Evolutionary conservation across 2,797 vertebrate species (phyloP).

Genomic region (Chiloscyllium punctatum): DNA sequence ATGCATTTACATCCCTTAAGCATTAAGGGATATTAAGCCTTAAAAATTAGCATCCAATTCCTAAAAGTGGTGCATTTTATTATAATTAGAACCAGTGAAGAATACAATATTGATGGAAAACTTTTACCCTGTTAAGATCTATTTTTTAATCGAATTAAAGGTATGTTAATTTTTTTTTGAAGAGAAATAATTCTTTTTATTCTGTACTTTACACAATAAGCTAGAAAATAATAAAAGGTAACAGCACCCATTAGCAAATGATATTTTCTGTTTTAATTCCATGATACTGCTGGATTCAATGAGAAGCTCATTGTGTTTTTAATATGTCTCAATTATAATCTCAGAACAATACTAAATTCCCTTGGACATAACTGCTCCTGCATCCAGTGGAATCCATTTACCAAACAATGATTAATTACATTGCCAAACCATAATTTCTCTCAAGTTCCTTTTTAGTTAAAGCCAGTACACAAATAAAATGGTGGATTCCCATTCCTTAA

Average conservation of each 20-base stretch:
- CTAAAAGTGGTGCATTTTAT: not conserved
- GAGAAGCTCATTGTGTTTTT: not conserved
- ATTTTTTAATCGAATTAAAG: not conserved
- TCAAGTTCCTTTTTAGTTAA: not conserved
- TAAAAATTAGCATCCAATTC: not conserved
- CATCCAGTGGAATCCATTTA: not conserved
- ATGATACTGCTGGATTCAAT: not conserved
- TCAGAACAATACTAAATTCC: slow-evolving; percentile 6
- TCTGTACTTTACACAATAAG: not conserved
- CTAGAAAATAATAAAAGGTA: not conserved
- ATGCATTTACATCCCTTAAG: not conserved
- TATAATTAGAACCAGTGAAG: not conserved
- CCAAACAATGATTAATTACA: not conserved
- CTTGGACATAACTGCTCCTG: not conserved
- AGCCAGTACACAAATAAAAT: not conserved
- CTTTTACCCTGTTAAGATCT: not conserved
- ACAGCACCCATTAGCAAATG: not conserved
- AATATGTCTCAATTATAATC: not conserved
- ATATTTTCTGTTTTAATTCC: not conserved
- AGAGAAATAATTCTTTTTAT: not conserved
- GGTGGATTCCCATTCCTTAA: not conserved
- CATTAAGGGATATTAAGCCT: not conserved
- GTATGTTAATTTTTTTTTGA: not conserved
- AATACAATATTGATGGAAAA: not conserved
- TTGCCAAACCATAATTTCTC: not conserved